Conservation (phyloP, 2,888 invertebrate genomes). For the Liopterus haemorrhoidalis region DNA sequence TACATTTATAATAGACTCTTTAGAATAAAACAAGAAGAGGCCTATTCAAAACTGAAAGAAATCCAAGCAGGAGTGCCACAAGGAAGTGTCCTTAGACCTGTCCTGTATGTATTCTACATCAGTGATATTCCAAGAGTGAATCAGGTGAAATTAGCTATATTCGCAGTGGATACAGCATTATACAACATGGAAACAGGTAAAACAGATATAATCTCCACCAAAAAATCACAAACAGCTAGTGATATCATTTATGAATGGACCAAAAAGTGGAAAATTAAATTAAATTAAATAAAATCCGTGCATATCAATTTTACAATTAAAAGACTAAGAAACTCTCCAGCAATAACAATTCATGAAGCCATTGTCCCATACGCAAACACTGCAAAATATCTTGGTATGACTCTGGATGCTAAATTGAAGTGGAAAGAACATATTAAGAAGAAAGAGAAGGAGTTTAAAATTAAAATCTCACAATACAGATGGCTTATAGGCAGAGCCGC, state of each 20-base stretch:
- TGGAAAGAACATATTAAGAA: constrained; percentile 28
- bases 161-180: constrained; percentile 28
- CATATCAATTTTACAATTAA: constrained; percentile 31
- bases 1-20: no score
- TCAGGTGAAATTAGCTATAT: constrained; percentile 21
- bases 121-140: constrained; percentile 22
- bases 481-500: no score
- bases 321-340: constrained; percentile 20
- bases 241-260: constrained; percentile 26
- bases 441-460: constrained; percentile 25
- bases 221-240: constrained; percentile 21
- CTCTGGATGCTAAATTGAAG: constrained; percentile 21
- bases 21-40: constrained; percentile 20
- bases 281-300: constrained; percentile 30
- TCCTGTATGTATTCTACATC: constrained; percentile 25
- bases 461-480: constrained; percentile 23
- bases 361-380: constrained; percentile 19
- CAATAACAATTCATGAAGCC: constrained; percentile 17
- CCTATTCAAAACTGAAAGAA: not conserved
- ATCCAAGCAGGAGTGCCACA: constrained; percentile 15
- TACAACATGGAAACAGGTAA: constrained; percentile 13
- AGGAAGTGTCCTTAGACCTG: constrained; percentile 6
- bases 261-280: constrained; percentile 30
- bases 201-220: constrained; percentile 8
- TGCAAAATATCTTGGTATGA: no score